Evolutionary conservation across 2,797 vertebrate species (phyloP).

Genomic region (Brachymystax lenok): DNA sequence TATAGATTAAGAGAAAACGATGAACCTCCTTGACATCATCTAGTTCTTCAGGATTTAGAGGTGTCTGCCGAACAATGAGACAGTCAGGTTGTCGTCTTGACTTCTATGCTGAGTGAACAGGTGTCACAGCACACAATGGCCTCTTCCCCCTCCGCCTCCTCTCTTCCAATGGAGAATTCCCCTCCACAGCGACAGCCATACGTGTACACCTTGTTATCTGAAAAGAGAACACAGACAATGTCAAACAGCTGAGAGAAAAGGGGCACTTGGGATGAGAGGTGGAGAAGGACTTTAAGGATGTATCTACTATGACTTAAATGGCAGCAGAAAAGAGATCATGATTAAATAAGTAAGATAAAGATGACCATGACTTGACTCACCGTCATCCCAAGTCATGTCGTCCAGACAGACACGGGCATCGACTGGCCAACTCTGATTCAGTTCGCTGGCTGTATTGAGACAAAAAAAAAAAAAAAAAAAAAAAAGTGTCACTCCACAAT

Average conservation of each 20-base stretch:
- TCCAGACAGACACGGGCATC: constrained; percentile 81
- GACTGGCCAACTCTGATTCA: constrained; percentile 84
- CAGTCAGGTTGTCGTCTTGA: constrained; percentile 21
- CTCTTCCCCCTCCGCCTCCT: constrained; percentile 56
- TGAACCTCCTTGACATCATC: neutral
- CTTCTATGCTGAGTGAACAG: constrained; percentile 55
- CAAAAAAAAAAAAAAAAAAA: neutral
- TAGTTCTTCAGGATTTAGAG: neutral
- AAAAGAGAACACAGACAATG: constrained; percentile 11
- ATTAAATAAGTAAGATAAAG: neutral
- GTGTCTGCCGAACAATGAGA: neutral
- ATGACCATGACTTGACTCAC: constrained; percentile 60
- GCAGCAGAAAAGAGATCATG: neutral
- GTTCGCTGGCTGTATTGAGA: constrained; percentile 73
- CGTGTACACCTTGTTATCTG: constrained; percentile 60
- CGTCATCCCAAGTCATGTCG: constrained; percentile 87
- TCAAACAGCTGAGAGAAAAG: neutral
- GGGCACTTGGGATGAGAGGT: neutral
- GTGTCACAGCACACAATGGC: constrained; percentile 75
- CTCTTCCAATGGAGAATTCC: constrained; percentile 57
- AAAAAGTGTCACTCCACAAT: neutral
- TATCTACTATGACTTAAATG: neutral
- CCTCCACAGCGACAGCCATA: constrained; percentile 76
- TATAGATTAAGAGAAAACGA: neutral
- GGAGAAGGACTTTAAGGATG: neutral